phyloP scores from a whole-genome alignment of 2,797 vertebrate genomes.

The Setipinna tenuifilis region DNA sequence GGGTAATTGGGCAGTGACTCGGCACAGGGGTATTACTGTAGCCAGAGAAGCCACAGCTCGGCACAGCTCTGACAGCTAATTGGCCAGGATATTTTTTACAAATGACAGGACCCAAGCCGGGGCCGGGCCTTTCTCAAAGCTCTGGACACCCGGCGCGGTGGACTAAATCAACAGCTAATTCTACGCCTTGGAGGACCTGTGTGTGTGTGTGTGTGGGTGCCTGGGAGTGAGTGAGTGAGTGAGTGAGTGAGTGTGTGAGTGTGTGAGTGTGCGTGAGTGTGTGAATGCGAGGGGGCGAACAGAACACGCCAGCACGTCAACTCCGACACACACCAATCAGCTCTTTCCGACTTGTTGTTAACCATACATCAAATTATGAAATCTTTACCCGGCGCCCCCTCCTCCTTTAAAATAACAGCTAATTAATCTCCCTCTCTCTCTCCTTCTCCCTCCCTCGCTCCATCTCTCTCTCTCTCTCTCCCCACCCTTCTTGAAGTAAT shows the following conservation, averaged over 20 bases:
- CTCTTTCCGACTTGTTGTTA: conserved; percentile 16
- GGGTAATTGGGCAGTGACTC: conserved; percentile 99
- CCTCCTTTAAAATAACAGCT: conserved; percentile 24
- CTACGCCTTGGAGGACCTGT: conserved; percentile 44
- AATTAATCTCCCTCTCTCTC: conserved; percentile 21
- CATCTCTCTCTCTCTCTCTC: not conserved
- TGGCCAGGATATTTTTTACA: conserved; percentile 99
- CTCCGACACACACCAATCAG: conserved; percentile 27
- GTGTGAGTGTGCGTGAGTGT: not conserved
- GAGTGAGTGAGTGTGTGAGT: not conserved
- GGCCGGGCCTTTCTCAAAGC: conserved; percentile 92
- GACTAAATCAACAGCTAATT: conserved; percentile 92
- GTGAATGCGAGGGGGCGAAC: not conserved
- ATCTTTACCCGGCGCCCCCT: conserved; percentile 2
- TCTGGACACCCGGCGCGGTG: conserved; percentile 90
- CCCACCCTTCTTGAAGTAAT: not conserved
- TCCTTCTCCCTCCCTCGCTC: not conserved
- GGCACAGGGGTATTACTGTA: conserved; percentile 99
- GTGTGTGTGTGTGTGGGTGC: conserved; percentile 47
- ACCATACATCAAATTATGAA: conserved; percentile 28
- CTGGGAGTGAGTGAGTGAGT: not conserved
- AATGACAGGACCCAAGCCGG: conserved; percentile 96
- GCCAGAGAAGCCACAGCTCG: conserved; percentile 94
- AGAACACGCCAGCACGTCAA: conserved; percentile 26
- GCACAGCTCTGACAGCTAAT: conserved; percentile 98